Percentiles rank a stretch among this genome's conserved stretches.
phyloP scores from a whole-genome alignment of 1,140 invertebrate species.

The Oryzaephilus surinamensis region DNA sequence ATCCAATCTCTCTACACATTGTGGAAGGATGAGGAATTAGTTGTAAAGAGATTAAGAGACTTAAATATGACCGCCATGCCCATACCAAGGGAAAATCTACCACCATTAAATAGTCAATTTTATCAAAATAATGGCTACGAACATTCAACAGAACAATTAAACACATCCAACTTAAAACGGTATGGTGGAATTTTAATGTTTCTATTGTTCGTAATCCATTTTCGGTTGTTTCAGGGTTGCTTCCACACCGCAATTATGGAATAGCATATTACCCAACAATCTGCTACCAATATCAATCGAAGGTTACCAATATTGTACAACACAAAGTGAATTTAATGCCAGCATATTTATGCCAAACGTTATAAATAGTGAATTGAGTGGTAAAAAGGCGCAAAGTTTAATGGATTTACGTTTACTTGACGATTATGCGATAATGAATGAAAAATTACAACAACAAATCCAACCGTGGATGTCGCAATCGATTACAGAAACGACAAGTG shows the following conservation, averaged over 20 bases:
- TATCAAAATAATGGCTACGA: conserved; percentile 34
- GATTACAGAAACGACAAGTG: conserved; percentile 16
- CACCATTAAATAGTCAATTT: conserved; percentile 20
- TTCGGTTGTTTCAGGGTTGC: conserved; percentile 17
- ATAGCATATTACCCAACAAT: conserved; percentile 20
- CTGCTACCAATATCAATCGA: conserved; percentile 21
- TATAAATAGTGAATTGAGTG: conserved; percentile 26
- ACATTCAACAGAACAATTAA: conserved; percentile 27
- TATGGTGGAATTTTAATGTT: conserved; percentile 8
- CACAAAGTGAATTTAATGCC: conserved; percentile 48
- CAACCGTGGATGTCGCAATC: conserved; percentile 22
- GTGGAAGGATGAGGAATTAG: conserved; percentile 41
- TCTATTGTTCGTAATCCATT: conserved; percentile 1
- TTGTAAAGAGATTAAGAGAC: conserved; percentile 34
- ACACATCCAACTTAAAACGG: conserved; percentile 24
- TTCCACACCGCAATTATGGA: conserved; percentile 31
- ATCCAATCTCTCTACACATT: conserved; percentile 51
- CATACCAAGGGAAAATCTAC: conserved; percentile 21
- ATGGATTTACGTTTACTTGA: conserved; percentile 41
- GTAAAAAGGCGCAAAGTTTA: conserved; percentile 45
- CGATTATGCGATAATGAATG: conserved; percentile 14
- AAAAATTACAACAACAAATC: conserved; percentile 14
- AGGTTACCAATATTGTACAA: conserved; percentile 31
- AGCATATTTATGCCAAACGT: conserved; percentile 43
- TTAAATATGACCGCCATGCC: conserved; percentile 33